A percentile compares a stretch with the other conserved stretches of the same genome.
Evolutionary conservation across 2,113 vertebrate species (phyloP).

Genomic region (Muscicapa adusta): DNA sequence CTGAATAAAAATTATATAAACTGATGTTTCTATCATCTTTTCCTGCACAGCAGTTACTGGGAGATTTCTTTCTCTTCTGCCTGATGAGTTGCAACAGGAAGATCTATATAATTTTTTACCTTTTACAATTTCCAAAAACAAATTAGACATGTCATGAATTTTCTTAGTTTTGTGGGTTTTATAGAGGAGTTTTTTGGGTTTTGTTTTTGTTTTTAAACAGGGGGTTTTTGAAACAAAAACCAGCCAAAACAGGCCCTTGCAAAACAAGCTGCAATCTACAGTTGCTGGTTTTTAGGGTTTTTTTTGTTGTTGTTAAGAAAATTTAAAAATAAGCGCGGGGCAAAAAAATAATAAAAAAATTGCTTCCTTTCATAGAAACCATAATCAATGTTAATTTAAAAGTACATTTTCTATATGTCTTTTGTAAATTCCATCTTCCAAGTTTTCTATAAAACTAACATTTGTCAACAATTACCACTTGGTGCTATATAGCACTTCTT

Average conservation of each 20-base stretch:
- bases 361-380: neutral
- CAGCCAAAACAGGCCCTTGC: neutral
- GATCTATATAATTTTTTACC: neutral
- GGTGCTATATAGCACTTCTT: neutral
- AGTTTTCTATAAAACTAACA: neutral
- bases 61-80: neutral
- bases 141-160: neutral
- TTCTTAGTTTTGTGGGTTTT: neutral
- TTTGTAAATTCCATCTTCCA: neutral
- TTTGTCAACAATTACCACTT: constrained; percentile 25
- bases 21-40: neutral
- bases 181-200: fast-evolving
- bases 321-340: neutral
- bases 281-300: too few relatives aligned
- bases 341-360: neutral
- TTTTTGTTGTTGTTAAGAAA: neutral
- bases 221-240: fast-evolving
- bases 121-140: neutral
- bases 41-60: neutral
- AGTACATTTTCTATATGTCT: neutral
- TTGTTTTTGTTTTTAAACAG: too few relatives aligned
- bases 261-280: neutral
- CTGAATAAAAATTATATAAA: too few relatives aligned
- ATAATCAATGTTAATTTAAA: neutral
- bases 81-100: neutral